Percentiles rank a stretch among this genome's conserved stretches.
Evolutionary conservation across 2,113 vertebrate species (phyloP).

Genomic region (Crotalus horridus): DNA sequence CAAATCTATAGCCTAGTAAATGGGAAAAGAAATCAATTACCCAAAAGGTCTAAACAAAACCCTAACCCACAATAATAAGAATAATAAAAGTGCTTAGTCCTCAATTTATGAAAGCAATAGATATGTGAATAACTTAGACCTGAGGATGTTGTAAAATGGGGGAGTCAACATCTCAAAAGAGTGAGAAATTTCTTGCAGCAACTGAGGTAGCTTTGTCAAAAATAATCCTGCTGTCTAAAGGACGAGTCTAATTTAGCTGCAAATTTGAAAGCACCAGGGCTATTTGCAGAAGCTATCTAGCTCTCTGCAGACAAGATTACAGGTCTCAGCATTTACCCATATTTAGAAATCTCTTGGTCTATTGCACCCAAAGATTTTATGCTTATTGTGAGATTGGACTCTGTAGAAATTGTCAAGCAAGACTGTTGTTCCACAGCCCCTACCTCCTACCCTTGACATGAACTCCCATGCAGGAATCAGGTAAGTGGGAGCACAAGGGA

Average conservation of each 20-base stretch:
- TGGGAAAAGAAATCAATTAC: conserved; percentile 36
- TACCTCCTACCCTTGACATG: not conserved
- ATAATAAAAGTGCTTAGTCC: conserved; percentile 27
- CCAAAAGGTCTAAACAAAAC: conserved; percentile 22
- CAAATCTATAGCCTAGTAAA: conserved; percentile 18
- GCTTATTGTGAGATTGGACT: not conserved
- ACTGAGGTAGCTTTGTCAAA: not conserved
- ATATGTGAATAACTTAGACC: conserved; percentile 21
- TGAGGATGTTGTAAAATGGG: not conserved
- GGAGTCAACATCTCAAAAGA: conserved; percentile 14
- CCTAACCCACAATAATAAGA: not conserved
- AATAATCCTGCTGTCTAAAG: not conserved
- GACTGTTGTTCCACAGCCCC: not conserved
- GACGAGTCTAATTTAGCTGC: not conserved
- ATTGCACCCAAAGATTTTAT: not conserved
- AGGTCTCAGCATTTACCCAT: not conserved
- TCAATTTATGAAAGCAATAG: conserved; percentile 32
- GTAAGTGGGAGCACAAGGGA: not conserved
- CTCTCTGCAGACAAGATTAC: not conserved
- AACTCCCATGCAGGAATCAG: not conserved
- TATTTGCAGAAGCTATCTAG: not conserved
- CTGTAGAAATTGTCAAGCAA: not conserved
- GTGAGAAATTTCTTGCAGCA: not conserved
- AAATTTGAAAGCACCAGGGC: not conserved
- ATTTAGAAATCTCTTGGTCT: not conserved